These are phyloP conservation scores for Petroica traversi DNA, from an alignment of 2,113 vertebrate species.

Conservation along the genomic window DNA sequence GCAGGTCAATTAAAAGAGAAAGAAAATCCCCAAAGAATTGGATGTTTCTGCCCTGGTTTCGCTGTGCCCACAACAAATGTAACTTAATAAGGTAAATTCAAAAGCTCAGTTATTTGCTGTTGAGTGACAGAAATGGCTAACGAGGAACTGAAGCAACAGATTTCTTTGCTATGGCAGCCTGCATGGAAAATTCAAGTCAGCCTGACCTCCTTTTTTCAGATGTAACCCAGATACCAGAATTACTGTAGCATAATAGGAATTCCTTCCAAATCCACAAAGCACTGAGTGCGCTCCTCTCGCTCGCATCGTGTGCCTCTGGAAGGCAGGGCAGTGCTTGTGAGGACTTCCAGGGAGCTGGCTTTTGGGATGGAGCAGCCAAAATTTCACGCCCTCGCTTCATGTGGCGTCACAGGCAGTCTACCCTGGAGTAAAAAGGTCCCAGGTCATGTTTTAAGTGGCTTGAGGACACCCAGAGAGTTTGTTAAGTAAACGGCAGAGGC, in stretches of 20 bases:
- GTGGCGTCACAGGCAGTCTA: background rate
- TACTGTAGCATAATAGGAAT: slow-evolving; percentile 71
- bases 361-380: background rate
- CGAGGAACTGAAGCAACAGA: slow-evolving; percentile 62
- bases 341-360: background rate
- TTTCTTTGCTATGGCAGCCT: slow-evolving; percentile 56
- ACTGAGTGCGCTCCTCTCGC: background rate
- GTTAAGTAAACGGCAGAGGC: background rate
- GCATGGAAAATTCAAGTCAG: slow-evolving; percentile 69
- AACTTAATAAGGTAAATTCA: slow-evolving; percentile 31
- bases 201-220: slow-evolving; percentile 69
- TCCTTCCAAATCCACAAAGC: slow-evolving; percentile 70
- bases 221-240: slow-evolving; percentile 70
- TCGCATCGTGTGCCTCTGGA: background rate
- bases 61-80: slow-evolving; percentile 51
- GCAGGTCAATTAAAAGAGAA: slow-evolving; percentile 59
- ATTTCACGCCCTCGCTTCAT: background rate
- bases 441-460: slow-evolving; percentile 42
- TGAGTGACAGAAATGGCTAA: slow-evolving; percentile 29
- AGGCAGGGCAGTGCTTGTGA: slow-evolving; percentile 16
- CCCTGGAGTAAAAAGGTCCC: background rate
- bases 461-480: background rate
- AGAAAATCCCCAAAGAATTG: background rate
- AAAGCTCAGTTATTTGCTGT: slow-evolving; percentile 9
- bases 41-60: slow-evolving; percentile 14